These are phyloP conservation scores for Bubo scandiacus DNA, from an alignment of 2,113 vertebrate genomes.

Conservation along the genomic window DNA sequence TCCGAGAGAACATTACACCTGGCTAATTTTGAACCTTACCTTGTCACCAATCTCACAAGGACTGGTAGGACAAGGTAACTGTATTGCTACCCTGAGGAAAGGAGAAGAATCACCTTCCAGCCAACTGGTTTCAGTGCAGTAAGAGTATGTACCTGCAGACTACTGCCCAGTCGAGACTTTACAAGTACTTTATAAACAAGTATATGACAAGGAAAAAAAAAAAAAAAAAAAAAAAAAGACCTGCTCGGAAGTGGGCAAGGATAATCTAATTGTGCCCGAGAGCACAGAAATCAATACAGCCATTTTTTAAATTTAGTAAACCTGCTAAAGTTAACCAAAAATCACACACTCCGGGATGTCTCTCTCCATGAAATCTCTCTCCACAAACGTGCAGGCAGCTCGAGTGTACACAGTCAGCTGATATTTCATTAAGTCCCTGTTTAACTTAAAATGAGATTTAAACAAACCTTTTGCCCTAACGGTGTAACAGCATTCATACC, in stretches of 20 bases:
- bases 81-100: not conserved
- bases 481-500: not conserved
- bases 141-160: not conserved
- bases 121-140: not conserved
- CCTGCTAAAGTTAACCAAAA: not conserved
- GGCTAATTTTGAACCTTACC: not conserved
- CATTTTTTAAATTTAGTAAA: not conserved
- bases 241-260: not conserved
- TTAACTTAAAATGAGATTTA: not conserved
- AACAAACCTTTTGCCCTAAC: not conserved
- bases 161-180: accelerated
- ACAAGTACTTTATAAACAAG: not conserved
- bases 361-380: not conserved
- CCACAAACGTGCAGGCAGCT: not conserved
- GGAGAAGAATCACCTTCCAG: not conserved
- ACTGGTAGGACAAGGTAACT: not conserved
- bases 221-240: too few species aligned
- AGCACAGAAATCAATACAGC: not conserved
- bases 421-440: not conserved
- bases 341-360: not conserved
- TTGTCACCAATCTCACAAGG: not conserved
- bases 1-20: not conserved
- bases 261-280: not conserved
- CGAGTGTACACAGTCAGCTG: not conserved
- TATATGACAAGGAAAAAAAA: not conserved